Evolutionary conservation across 2,113 vertebrate species (phyloP), one percentile per base, ranked within the genome.

Genomic region (Ceyx cyanopectus): DNA sequence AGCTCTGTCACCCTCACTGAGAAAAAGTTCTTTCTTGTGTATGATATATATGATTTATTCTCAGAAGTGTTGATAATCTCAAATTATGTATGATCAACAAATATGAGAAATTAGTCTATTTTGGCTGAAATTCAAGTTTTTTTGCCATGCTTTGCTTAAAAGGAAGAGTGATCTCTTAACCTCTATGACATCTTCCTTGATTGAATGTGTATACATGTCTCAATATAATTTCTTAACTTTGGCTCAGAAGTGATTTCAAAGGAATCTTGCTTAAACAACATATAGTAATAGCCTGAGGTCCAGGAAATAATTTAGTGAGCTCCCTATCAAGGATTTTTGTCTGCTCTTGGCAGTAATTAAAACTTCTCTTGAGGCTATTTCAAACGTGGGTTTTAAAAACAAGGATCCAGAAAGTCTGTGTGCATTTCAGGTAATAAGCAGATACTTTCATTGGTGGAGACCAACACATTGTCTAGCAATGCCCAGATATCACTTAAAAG

Each of bases 401-500:
- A 27, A 5, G 24, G 11, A 57, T 90, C 9, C 12, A 61, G 20
- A 66, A 86, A 40, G 4, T n/a, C 51, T 50, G 3, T 16, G 14
- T 46, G 17, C 20, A 16, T 73, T 80, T 88, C n/a, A 57, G 2
- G 8, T 65, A 20, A 43, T 12, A 37, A 75, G 6, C 9, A 57
- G 12, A 9, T 57, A 34, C 12, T 26, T 83, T 26, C 26, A 53
- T 2, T 20, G 18, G 2, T 51, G 29, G 43, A 20, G 46, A 48
- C 3, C 0, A 4, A 40, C 1, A 6, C 6, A 4, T 3, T 8
- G 5, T 60, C 8, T 29, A 67, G 16, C 30, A 50, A 5, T 41
- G 9, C 5, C 24, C 14, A 60, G 5, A 12, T 82, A 13, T 21
- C 40, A 32, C 10, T 56, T 58, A 20, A 4, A 20, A 60, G 41